Evolutionary conservation across 2,797 vertebrate species (phyloP), one percentile per base, ranked within the genome.

Genomic region (Nannoperca australis): DNA sequence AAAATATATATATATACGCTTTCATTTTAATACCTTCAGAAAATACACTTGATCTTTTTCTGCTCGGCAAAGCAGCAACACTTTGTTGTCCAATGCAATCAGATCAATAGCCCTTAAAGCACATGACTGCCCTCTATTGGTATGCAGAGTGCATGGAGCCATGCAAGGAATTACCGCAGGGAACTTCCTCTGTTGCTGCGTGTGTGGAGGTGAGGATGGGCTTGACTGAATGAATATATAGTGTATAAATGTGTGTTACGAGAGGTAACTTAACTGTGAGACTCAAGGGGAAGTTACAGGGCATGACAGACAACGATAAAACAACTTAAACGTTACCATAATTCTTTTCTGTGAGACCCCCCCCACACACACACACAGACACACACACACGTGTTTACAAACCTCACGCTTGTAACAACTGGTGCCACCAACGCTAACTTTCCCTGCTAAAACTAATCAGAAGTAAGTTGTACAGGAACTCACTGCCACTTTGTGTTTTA

Each of bases 71-170:
- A 42, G 3, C 51, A 58, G 11, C 20, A 53, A 12, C 24, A 30
- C 30, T 32, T 9, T 32, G 73, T 38, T 59, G 64, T 59, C 58
- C 55, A 60, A 32, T 44, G 49, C 49, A 42, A 74, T 69, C 58
- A 50, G 49, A 11, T 64, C 32, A 56, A 24, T 74, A n/a, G 36
- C 47, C 24, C 56, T 49, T 73, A 17, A 59, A 82, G 65, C 9
- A 70, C 86, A 62, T 66, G 77, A 82, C 83, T 83, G 92, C 93
- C 92, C 89, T 88, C 93, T 94, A 40, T 92, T 86, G 93, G 89
- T 75, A 54, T 44, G 72, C 82, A 87, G 53, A 10, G 56, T 24
- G 55, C 72, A 89, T 81, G 36, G 30, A 53, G 53, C 50, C n/a
- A 12, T 49, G 51, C 14, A n/a, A 15, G 11, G 24, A 27, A 18